Evolutionary conservation across 2,888 invertebrate species (phyloP), one percentile per base, ranked within the genome.

Genomic region (Allophyes oxyacanthae): DNA sequence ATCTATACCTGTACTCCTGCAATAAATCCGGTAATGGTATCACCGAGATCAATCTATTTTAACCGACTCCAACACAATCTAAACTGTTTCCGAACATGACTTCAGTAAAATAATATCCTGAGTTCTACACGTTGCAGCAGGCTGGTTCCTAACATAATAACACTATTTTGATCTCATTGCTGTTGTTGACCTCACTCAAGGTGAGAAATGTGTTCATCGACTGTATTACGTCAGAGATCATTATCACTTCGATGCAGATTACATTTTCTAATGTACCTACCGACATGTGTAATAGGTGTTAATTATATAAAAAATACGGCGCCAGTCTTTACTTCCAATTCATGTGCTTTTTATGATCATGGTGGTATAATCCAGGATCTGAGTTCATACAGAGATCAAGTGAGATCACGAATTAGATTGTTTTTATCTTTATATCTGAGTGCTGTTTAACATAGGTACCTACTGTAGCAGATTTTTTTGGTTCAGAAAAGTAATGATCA

Each of bases 181-280:
- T 69, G 69, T 74, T 84, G 83, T 85, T 85, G 85, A 87, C 86
- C 86, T 79, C 81, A 75, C 69, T 75, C 87, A 89, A 90, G 90
- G 89, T 86, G 77, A 88, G 67, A 60, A 61, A 77, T 85, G 80
- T 84, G 81, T 71, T 88, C 87, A 87, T 87, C 81, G 83, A 79
- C 77, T 61, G 79, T 82, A 79, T 83, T 79, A 78, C 77, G 75
- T 76, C 64, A 62, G 60, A 64, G 67, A 82, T 86, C 76, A 86
- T 89, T 88, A 88, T 82, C 86, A 84, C 85, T 74, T 81, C 55
- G 70, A 64, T 83, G 79, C 81, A 83, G 75, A 79, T 81, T 77
- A 80, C 68, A 75, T 79, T 78, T 73, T 71, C 66, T 72, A 64
- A 64, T 59, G 69, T 65, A 20, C 20, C 20, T 20, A 56, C 64